These are phyloP conservation scores for Sylvia atricapilla DNA, from an alignment of 2,113 vertebrate genomes.

Conservation along the genomic window DNA sequence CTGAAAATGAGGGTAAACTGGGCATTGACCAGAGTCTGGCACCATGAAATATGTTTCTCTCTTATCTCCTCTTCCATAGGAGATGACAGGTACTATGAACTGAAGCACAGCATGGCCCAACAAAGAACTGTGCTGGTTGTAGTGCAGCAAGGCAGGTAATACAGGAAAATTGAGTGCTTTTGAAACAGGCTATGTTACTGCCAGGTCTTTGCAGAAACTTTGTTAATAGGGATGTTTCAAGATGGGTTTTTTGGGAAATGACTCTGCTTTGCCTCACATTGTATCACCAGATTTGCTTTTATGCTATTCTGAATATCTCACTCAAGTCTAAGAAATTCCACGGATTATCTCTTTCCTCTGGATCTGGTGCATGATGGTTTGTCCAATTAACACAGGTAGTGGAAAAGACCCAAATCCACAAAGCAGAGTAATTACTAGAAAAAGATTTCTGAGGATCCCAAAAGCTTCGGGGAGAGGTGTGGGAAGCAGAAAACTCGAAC, in stretches of 20 bases:
- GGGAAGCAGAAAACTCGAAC: neutral
- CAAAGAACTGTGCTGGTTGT: neutral
- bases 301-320: neutral
- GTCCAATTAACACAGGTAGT: neutral
- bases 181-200: neutral
- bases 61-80: neutral
- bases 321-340: neutral
- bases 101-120: neutral
- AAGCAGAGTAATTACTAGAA: neutral
- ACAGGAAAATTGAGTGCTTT: neutral
- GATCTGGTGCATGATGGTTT: neutral
- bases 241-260: neutral
- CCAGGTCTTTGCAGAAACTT: neutral
- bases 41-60: neutral
- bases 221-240: constrained; percentile 10
- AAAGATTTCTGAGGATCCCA: neutral
- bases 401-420: neutral
- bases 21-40: neutral
- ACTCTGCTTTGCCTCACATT: neutral
- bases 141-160: neutral
- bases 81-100: neutral
- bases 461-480: neutral
- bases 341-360: neutral
- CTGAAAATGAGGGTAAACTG: neutral
- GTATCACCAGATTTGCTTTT: neutral